Evolutionary conservation across 2,113 vertebrate genomes (phyloP).

Genomic region (Garra rufa): DNA sequence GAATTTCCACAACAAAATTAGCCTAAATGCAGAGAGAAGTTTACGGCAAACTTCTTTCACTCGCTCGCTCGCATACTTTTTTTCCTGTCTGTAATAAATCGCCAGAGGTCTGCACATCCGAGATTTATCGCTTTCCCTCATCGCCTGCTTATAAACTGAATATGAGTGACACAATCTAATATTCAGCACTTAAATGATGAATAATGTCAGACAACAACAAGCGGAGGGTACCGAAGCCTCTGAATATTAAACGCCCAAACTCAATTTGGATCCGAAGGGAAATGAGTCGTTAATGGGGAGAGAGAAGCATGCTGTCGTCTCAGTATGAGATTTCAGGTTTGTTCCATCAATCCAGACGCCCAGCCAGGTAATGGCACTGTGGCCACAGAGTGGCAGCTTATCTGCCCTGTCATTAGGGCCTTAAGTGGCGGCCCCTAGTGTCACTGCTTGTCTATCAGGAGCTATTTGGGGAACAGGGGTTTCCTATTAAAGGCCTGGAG

Average conservation of each 20-base stretch:
- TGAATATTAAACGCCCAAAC: constrained; percentile 74
- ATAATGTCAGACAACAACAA: constrained; percentile 67
- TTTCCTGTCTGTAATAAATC: constrained; percentile 62
- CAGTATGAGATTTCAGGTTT: constrained; percentile 57
- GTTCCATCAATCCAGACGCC: constrained; percentile 60
- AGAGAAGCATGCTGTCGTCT: constrained; percentile 55
- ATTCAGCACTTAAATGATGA: constrained; percentile 73
- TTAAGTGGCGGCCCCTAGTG: constrained; percentile 69
- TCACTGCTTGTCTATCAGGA: constrained; percentile 74
- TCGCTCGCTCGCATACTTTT: constrained; percentile 45
- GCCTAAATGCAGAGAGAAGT: constrained; percentile 41
- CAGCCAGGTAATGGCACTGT: constrained; percentile 4
- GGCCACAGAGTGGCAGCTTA: constrained; percentile 66
- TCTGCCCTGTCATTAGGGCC: constrained; percentile 70
- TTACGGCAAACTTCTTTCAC: constrained; percentile 34
- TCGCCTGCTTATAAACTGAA: constrained; percentile 62
- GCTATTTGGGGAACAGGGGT: constrained; percentile 64
- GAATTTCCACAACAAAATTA: constrained; percentile 19
- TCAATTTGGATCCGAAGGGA: constrained; percentile 72
- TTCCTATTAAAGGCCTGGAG: constrained; percentile 49
- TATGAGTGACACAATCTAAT: constrained; percentile 73
- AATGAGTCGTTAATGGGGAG: constrained; percentile 68
- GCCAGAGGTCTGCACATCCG: constrained; percentile 40
- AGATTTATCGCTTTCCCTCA: constrained; percentile 67
- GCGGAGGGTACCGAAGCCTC: constrained; percentile 65